phyloP scores from a whole-genome alignment of 2,888 invertebrate genomes.

The Sphaerophoria rueppellii region DNA sequence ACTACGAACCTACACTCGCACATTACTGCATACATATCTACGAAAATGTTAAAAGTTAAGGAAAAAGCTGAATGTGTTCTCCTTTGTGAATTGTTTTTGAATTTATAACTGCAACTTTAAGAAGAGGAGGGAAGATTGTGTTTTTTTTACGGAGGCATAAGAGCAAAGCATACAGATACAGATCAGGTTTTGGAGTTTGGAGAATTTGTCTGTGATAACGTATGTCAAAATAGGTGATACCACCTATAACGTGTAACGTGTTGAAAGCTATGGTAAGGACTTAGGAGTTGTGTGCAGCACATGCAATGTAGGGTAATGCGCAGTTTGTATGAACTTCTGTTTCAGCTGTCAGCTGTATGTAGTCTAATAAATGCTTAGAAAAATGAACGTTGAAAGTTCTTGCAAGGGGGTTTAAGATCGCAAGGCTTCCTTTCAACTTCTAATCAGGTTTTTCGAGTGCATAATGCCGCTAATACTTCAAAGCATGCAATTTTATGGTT shows the following conservation, averaged over 20 bases:
- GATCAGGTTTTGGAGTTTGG: neutral
- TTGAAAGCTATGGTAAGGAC: too few relatives aligned
- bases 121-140: neutral
- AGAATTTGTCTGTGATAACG: neutral
- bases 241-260: neutral
- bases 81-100: neutral
- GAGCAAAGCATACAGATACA: neutral
- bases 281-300: neutral
- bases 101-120: neutral
- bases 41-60: slow-evolving; percentile 21
- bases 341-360: too few relatives aligned
- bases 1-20: too few relatives aligned
- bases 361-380: too few relatives aligned
- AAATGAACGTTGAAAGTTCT: too few relatives aligned
- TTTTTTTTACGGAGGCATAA: neutral
- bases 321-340: too few relatives aligned
- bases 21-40: neutral
- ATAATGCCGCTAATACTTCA: too few relatives aligned
- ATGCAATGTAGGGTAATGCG: neutral
- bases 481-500: neutral
- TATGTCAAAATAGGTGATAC: neutral
- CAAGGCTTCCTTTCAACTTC: too few relatives aligned
- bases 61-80: neutral
- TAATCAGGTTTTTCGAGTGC: too few relatives aligned
- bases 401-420: too few relatives aligned